A percentile compares a stretch with the other conserved stretches of the same genome.
Conservation (phyloP, 2,888 invertebrate genomes). For the Myathropa florea region DNA sequence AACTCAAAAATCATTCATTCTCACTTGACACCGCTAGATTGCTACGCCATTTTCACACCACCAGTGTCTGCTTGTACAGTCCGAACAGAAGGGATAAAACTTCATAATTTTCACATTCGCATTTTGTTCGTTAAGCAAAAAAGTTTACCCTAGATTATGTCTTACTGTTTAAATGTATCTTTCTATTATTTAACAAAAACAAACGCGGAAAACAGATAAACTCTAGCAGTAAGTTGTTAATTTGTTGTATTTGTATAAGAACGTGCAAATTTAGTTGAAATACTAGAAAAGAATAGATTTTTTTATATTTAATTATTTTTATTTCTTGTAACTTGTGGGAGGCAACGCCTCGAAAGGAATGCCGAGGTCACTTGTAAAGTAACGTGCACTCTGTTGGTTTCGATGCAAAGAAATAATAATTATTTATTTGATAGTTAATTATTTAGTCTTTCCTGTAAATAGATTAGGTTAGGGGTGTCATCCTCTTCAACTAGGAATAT, state of each 20-base stretch:
- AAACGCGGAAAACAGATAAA: background rate
- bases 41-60: background rate
- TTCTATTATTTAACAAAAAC: background rate
- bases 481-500: background rate
- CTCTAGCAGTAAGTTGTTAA: conserved; percentile 44
- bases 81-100: background rate
- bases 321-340: background rate
- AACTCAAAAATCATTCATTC: background rate
- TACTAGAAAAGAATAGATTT: conserved; percentile 48
- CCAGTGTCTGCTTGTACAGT: background rate
- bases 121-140: background rate
- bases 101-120: background rate
- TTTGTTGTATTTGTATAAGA: conserved; percentile 58
- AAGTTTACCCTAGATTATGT: background rate
- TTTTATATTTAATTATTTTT: conserved; percentile 18
- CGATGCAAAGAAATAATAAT: conserved; percentile 46
- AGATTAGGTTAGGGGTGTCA: conserved; percentile 9
- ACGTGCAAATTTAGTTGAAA: conserved; percentile 62
- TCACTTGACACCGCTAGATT: background rate
- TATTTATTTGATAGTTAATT: conserved; percentile 70
- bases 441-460: conserved; percentile 47
- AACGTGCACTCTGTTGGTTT: conserved; percentile 7
- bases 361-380: conserved; percentile 46
- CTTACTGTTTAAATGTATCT: background rate
- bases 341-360: background rate